A percentile compares a stretch with the other conserved stretches of the same genome.
These are phyloP conservation scores for Panurus biarmicus DNA, from an alignment of 2,113 vertebrate species.

Conservation along the genomic window DNA sequence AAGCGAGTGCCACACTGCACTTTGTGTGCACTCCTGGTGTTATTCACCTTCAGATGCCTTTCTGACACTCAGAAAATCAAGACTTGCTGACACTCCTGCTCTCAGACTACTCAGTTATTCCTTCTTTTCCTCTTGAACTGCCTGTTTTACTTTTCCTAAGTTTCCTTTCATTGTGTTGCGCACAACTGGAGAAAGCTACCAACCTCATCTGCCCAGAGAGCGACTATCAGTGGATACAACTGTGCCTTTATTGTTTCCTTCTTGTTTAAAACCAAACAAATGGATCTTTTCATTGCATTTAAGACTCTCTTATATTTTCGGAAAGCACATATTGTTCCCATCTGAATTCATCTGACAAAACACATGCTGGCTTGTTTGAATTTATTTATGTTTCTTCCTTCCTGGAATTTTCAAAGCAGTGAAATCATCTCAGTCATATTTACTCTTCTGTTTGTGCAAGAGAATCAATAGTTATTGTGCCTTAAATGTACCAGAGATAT, in stretches of 20 bases:
- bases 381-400: background rate
- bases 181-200: background rate
- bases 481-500: background rate
- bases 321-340: background rate
- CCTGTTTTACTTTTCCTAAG: background rate
- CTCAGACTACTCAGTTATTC: background rate
- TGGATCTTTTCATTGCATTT: background rate
- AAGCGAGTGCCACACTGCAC: fast-evolving
- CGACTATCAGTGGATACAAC: background rate
- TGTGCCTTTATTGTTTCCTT: background rate
- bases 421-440: background rate
- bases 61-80: background rate
- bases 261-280: background rate
- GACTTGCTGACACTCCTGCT: background rate
- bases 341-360: background rate
- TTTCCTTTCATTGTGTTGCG: background rate
- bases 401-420: background rate
- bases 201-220: background rate
- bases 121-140: background rate
- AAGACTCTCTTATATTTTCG: background rate
- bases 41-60: background rate
- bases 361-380: background rate
- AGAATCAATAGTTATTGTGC: background rate
- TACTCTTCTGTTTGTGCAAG: background rate
- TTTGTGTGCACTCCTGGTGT: background rate